phyloP scores from a whole-genome alignment of 2,113 vertebrate genomes.

The Symphodus melops region DNA sequence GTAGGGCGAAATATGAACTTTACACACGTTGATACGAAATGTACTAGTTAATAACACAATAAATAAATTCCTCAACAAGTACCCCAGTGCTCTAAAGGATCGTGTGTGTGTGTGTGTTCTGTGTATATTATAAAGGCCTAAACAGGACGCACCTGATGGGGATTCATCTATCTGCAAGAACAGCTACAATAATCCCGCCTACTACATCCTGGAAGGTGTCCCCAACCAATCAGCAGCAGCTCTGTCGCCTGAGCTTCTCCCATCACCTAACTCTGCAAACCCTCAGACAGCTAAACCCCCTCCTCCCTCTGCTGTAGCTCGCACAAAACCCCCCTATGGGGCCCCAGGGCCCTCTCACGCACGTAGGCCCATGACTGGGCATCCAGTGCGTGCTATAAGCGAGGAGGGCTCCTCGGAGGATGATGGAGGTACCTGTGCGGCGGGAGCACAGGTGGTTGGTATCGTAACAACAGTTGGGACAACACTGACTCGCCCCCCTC shows the following conservation, averaged over 20 bases:
- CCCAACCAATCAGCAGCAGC: slow-evolving; percentile 90
- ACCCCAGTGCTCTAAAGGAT: no score
- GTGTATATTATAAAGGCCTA: slow-evolving; percentile 78
- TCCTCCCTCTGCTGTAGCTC: slow-evolving; percentile 55
- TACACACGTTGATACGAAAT: background rate
- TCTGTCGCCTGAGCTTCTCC: slow-evolving; percentile 78
- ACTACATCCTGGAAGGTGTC: slow-evolving; percentile 96
- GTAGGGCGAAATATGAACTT: slow-evolving; percentile 66
- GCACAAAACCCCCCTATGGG: slow-evolving; percentile 81
- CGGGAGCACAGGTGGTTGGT: slow-evolving; percentile 59
- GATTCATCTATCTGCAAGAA: slow-evolving; percentile 87
- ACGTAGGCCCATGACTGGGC: slow-evolving; percentile 72
- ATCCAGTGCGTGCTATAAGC: slow-evolving; percentile 70
- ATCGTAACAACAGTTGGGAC: slow-evolving; percentile 73
- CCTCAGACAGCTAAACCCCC: slow-evolving; percentile 71
- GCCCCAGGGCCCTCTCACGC: slow-evolving; percentile 47
- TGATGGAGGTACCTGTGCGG: slow-evolving; percentile 75
- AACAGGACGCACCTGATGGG: slow-evolving; percentile 83
- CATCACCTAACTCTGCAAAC: slow-evolving; percentile 73
- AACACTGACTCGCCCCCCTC: slow-evolving; percentile 87
- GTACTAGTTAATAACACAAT: background rate
- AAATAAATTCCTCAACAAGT: background rate
- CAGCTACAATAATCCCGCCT: slow-evolving; percentile 97
- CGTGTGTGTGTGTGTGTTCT: slow-evolving; percentile 22
- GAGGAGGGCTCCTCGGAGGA: slow-evolving; percentile 91